Conservation (phyloP, 2,888 invertebrate genomes). For the Ormyrus thymus region DNA sequence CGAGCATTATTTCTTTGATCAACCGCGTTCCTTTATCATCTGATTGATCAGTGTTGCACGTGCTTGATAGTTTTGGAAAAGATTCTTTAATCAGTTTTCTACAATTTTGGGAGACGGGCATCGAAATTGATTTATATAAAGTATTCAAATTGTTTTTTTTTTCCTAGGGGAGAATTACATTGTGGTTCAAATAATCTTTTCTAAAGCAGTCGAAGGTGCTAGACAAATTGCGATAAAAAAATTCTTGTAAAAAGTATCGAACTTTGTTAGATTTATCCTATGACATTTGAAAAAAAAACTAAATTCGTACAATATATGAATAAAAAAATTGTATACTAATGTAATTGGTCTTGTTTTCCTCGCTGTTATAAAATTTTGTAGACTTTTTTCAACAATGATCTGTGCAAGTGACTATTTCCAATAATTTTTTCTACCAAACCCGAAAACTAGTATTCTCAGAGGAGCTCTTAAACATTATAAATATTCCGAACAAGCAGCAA, state of each 20-base stretch:
- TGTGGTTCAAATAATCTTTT: constrained; percentile 32
- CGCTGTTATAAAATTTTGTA: constrained; percentile 45
- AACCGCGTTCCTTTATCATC: constrained; percentile 38
- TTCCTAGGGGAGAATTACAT: not conserved
- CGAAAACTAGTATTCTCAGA: no score
- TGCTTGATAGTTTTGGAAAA: constrained; percentile 37
- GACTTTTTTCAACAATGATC: constrained; percentile 14
- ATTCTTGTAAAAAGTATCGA: constrained; percentile 51
- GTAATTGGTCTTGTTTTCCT: constrained; percentile 50
- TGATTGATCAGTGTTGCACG: constrained; percentile 29
- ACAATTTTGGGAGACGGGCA: not conserved
- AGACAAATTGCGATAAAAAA: constrained; percentile 32
- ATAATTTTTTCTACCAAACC: constrained; percentile 19
- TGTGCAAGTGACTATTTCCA: constrained; percentile 36
- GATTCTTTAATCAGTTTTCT: constrained; percentile 15
- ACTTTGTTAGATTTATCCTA: constrained; percentile 27
- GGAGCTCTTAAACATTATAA: no score
- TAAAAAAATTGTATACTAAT: constrained; percentile 46
- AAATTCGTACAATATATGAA: constrained; percentile 34
- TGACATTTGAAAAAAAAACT: constrained; percentile 20
- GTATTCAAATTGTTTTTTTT: not conserved
- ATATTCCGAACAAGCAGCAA: no score
- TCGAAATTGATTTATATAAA: constrained; percentile 4
- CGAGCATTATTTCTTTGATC: constrained; percentile 41
- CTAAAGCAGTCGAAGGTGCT: constrained; percentile 44